phyloP scores from a whole-genome alignment of 2,113 vertebrate genomes.

The Panthera uncia region DNA sequence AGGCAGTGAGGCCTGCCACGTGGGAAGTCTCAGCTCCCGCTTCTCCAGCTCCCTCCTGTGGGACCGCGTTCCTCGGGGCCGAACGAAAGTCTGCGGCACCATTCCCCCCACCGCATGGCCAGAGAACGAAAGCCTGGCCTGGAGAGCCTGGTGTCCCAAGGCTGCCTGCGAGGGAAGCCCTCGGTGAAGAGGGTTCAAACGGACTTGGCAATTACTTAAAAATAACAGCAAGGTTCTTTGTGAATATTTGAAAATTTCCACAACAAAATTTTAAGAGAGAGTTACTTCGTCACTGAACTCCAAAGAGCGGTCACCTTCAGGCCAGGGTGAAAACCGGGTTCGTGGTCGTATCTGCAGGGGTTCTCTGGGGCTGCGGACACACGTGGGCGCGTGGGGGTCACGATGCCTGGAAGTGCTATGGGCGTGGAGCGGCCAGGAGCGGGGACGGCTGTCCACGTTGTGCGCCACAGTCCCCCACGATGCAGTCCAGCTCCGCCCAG shows the following conservation, averaged over 20 bases:
- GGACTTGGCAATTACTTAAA: too few relatives aligned
- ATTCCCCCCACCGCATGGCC: fast-evolving
- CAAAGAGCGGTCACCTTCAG: not conserved
- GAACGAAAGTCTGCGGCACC: fast-evolving
- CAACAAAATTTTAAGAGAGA: not conserved
- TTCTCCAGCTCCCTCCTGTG: fast-evolving
- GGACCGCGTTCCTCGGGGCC: not conserved
- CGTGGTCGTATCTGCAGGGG: not conserved
- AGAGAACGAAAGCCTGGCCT: fast-evolving
- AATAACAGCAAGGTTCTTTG: too few relatives aligned
- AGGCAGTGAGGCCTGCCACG: not conserved
- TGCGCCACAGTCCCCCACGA: fast-evolving
- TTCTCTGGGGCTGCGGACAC: not conserved
- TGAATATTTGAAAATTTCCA: not conserved
- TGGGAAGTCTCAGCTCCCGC: fast-evolving
- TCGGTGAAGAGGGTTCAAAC: fast-evolving
- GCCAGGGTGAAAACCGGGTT: fast-evolving
- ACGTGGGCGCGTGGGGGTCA: fast-evolving
- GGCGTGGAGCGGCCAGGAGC: fast-evolving
- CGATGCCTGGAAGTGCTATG: too few relatives aligned
- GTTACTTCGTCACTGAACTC: not conserved
- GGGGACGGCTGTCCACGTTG: not conserved
- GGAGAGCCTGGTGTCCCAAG: fast-evolving
- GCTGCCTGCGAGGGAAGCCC: fast-evolving
- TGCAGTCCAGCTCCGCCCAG: too few relatives aligned